Evolutionary conservation across 2,888 invertebrate species (phyloP).

Genomic region (Metacarcinus magister): DNA sequence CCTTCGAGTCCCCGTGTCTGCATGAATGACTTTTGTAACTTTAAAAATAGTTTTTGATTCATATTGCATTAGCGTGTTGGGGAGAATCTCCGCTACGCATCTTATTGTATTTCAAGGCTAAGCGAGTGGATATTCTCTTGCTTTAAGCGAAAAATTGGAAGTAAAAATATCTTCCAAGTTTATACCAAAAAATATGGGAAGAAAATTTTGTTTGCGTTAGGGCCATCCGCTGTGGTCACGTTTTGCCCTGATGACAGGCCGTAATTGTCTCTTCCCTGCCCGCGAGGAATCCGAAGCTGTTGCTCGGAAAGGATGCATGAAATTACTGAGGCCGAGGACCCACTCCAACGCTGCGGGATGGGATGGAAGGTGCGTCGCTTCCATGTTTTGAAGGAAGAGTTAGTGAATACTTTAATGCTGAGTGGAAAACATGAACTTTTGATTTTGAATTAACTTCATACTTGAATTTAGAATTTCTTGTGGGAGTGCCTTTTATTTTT

Average conservation of each 20-base stretch:
- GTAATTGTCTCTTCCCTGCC: conserved; percentile 17
- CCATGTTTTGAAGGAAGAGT: not conserved
- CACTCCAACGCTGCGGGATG: not conserved
- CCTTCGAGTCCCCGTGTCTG: not conserved
- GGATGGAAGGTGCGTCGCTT: not conserved
- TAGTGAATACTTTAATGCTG: not conserved
- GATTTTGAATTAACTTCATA: not conserved
- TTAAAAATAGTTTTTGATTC: not conserved
- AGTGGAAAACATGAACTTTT: not conserved
- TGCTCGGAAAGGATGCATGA: conserved; percentile 21
- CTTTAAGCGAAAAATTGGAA: not conserved
- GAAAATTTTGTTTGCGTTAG: not conserved
- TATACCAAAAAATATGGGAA: not conserved
- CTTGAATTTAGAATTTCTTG: not conserved
- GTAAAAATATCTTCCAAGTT: not conserved
- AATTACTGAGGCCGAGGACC: not conserved
- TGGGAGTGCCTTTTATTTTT: not conserved
- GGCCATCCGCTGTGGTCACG: not conserved
- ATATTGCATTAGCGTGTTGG: not conserved
- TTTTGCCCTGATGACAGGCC: not conserved
- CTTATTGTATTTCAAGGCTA: conserved; percentile 5
- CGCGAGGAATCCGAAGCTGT: not conserved
- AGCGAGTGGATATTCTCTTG: not conserved
- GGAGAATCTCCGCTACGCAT: not conserved
- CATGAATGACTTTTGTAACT: not conserved